Evolutionary conservation across 2,888 invertebrate genomes (phyloP).

Genomic region (Drosophila histrio): DNA sequence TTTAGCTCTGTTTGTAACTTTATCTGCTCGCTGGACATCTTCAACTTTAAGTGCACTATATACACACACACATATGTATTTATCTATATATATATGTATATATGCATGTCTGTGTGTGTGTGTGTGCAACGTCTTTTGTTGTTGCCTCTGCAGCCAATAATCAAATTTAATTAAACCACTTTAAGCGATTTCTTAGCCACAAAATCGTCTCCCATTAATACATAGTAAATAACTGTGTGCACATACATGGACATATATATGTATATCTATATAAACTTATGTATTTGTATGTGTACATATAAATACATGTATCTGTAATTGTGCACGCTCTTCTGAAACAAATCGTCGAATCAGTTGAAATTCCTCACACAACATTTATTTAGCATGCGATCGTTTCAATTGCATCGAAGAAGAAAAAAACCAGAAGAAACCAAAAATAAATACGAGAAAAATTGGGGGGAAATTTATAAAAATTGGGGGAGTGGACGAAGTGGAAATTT

Average conservation of each 20-base stretch:
- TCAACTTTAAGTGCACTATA: slow-evolving; percentile 34
- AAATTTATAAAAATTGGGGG: too few species aligned
- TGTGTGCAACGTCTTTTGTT: slow-evolving; percentile 19
- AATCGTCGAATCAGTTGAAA: slow-evolving; percentile 10
- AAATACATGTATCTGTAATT: neutral
- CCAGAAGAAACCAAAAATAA: neutral
- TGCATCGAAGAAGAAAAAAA: neutral
- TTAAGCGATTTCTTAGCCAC: slow-evolving; percentile 56
- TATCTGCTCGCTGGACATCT: slow-evolving; percentile 37
- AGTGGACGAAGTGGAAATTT: too few species aligned
- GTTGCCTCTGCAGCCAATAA: slow-evolving; percentile 49
- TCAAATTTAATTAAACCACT: slow-evolving; percentile 71
- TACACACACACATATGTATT: neutral
- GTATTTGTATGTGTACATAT: too few species aligned
- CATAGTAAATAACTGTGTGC: neutral
- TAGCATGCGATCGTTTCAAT: slow-evolving; percentile 12
- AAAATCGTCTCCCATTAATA: slow-evolving; percentile 37
- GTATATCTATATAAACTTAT: neutral
- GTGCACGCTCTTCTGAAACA: neutral
- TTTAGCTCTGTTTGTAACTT: slow-evolving; percentile 4
- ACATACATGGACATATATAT: neutral
- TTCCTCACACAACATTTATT: slow-evolving; percentile 21
- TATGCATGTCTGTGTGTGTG: neutral
- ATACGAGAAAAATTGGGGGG: too few species aligned
- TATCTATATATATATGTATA: neutral